Base-by-base conservation (phyloP, 2,113 vertebrate species). In the Cisticola juncidis region DNA sequence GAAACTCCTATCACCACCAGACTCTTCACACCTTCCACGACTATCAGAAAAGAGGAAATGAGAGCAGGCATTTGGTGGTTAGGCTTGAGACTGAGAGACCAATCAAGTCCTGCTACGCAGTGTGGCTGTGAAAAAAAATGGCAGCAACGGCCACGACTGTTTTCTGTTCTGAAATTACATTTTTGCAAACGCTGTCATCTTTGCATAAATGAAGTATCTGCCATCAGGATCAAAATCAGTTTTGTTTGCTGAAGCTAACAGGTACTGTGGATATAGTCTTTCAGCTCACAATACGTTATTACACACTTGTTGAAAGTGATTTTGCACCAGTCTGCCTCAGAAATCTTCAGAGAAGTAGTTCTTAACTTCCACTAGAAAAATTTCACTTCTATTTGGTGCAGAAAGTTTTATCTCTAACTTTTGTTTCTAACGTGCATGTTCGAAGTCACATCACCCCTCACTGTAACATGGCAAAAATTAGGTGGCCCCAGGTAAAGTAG, bases 31-130 rank as follows among this genome's bases (percentile, higher is more conserved):
- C 86, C 92, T 83, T 80, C 64, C 38, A 72, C 28, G 31, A 28
- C 66, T 58, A 25, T 13, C 61, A 95, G 80, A 91, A 91, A 96
- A 97, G 87, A 95, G 94, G 95, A 97, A 97, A 92, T 61, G 89
- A 96, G 62, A 95, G 42, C 54, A 79, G 29, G 86, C 70, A 62
- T 94, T 92, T 42, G 29, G 72, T 81, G 69, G 76, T 86, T 90
- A n/a, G 13, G 15, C 65, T 90, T 58, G 38, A 91, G 70, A 82
- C 93, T 64, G 53, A 81, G 44, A 79, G 28, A 86, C 81, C 71
- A 77, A 23, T 36, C 31, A 77, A 88, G 24, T n/a, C 35, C 79
- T 66, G 38, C 50, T 58, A 44, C 14, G 73, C 61, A 77, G 51
- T 5, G 1, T 14, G 33, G 40, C 60, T 70, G 28, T 58, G 54